These are phyloP conservation scores for Nannospalax galili DNA, from an alignment of 2,113 vertebrate species.

Conservation along the genomic window DNA sequence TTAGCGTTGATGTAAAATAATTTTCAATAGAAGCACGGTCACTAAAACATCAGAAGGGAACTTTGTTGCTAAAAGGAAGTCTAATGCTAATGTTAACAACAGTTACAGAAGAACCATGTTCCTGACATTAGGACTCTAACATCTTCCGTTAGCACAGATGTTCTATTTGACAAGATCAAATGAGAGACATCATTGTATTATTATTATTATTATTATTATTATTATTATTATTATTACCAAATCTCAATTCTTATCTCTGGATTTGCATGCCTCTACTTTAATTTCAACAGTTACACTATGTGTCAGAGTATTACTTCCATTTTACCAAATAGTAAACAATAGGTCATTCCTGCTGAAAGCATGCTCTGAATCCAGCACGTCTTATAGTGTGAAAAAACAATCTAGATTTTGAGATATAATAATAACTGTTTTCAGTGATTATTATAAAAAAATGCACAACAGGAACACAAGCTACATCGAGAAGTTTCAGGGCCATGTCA, in stretches of 20 bases:
- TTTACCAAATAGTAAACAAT: background rate
- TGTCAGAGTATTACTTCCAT: background rate
- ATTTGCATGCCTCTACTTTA: background rate
- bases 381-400: background rate
- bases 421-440: background rate
- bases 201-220: no score
- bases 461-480: background rate
- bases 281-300: background rate
- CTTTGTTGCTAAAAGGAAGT: background rate
- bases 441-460: background rate
- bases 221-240: no score
- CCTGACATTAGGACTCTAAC: background rate
- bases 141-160: background rate
- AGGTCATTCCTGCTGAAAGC: background rate
- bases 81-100: background rate
- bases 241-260: background rate
- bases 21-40: background rate
- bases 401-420: background rate
- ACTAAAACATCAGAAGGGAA: background rate
- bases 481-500: background rate
- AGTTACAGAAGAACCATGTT: background rate
- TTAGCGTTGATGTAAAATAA: background rate
- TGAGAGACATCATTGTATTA: background rate
- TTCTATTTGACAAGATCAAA: background rate
- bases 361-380: background rate